phyloP scores from a whole-genome alignment of 2,888 invertebrate species.

The Rhyacophila evoluta region DNA sequence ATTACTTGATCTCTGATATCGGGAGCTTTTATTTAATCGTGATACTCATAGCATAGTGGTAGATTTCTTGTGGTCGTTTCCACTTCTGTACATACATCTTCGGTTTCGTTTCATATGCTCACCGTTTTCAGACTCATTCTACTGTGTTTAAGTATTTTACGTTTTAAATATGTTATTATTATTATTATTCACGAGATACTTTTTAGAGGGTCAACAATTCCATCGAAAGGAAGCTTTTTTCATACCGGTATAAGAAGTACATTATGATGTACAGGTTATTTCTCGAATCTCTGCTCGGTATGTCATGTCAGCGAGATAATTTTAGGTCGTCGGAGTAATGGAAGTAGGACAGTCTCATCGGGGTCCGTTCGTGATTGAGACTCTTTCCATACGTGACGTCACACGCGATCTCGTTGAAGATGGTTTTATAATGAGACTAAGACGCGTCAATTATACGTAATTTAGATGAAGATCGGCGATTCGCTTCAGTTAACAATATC shows the following conservation, averaged over 20 bases:
- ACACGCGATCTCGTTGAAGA: neutral
- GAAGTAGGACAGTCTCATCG: neutral
- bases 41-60: too few relatives aligned
- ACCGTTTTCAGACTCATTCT: too few relatives aligned
- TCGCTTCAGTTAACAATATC: too few relatives aligned
- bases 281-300: neutral
- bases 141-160: too few relatives aligned
- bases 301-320: neutral
- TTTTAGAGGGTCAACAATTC: neutral
- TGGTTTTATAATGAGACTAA: neutral
- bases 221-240: conserved; percentile 19
- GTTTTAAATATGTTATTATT: too few relatives aligned
- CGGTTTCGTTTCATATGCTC: too few relatives aligned
- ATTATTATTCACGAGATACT: too few relatives aligned
- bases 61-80: too few relatives aligned
- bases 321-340: conserved; percentile 4
- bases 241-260: neutral
- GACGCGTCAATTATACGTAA: neutral
- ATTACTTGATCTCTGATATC: too few relatives aligned
- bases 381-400: neutral
- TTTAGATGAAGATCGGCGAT: neutral
- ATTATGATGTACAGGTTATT: neutral
- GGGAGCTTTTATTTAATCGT: too few relatives aligned
- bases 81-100: too few relatives aligned
- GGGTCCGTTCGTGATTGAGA: neutral